Evolutionary conservation across 1,140 invertebrate species (phyloP), one percentile per base, ranked within the genome.

Genomic region (Capitella teleta): DNA sequence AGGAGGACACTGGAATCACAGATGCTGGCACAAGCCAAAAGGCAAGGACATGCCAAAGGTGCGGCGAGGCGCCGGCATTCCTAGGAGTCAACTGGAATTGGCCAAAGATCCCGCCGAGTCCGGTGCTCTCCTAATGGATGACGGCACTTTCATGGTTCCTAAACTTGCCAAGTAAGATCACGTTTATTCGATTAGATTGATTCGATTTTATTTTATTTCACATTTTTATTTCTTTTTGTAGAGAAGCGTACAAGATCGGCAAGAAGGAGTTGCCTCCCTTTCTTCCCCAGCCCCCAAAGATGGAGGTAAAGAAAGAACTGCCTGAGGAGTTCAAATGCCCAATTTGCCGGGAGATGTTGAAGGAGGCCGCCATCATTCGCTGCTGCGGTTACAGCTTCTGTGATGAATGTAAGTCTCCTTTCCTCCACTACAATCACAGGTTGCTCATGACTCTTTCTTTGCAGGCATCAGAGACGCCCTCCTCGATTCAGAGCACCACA

Each of bases 311-410:
- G 18, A 23, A 49, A 21, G 25, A 43, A n/a, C 86, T 95, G 51
- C 92, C 91, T 0, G 84, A 88, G 55, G 91, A 96, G 66, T 72
- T 96, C 24, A 72, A 89, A 34, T 98, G 94, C 71, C 84, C 79
- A 32, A 79, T 97, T 30, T 98, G 94, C 71, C 81, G 87, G 45
- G 88, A 95, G 71, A 71, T 97, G n/a, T 77, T 97, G 46, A 83
- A 83, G 0, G 93, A 98, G 76, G 92, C 93, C 47, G 90, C 97
- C 12, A 84, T 96, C 78, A 92, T 93, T 67, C 88, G 89, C 1
- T 98, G 94, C 65, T 98, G 93, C 72, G 92, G 90, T n/a, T 89
- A 90, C 69, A 94, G 90, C 23, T 97, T 93, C 74, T 98, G 94
- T 75, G 93, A 97, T 76, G 92, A 97, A 74, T 98, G 93, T 88